Percentiles rank a stretch among this genome's conserved stretches.
These are phyloP conservation scores for Drosophila navojoa DNA, from an alignment of 1,140 invertebrate genomes.

Conservation along the genomic window DNA sequence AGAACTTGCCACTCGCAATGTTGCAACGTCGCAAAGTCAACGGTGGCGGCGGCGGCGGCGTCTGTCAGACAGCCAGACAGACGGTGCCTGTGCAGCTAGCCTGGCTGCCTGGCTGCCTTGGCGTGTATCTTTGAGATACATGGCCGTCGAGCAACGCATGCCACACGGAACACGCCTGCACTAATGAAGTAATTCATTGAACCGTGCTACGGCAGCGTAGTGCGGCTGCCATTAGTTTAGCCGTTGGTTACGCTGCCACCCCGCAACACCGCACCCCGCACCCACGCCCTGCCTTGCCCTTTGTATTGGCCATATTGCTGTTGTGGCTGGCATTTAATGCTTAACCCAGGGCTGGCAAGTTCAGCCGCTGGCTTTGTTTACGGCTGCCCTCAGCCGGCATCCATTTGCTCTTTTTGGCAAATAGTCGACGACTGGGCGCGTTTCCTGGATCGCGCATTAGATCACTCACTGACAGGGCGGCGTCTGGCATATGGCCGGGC, in stretches of 20 bases:
- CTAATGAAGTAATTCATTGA: slow-evolving; percentile 83
- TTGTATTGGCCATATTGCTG: slow-evolving; percentile 23
- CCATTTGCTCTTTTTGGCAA: slow-evolving; percentile 43
- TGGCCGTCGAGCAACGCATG: slow-evolving; percentile 57
- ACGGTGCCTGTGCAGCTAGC: not conserved
- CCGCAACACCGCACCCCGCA: slow-evolving; percentile 12
- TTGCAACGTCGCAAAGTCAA: slow-evolving; percentile 24
- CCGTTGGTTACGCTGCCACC: slow-evolving; percentile 51
- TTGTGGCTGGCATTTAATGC: slow-evolving; percentile 20
- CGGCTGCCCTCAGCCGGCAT: not conserved
- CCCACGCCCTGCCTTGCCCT: slow-evolving; percentile 25
- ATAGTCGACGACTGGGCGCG: slow-evolving; percentile 32
- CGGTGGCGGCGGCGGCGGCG: not conserved
- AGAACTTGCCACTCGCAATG: slow-evolving; percentile 53
- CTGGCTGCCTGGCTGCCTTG: slow-evolving; percentile 23
- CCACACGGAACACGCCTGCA: slow-evolving; percentile 72
- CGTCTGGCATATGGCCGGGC: slow-evolving; percentile 1
- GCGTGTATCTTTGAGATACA: slow-evolving; percentile 65
- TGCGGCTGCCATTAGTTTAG: slow-evolving; percentile 71
- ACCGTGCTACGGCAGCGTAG: slow-evolving; percentile 70
- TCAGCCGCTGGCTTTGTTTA: slow-evolving; percentile 17
- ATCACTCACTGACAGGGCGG: slow-evolving; percentile 63
- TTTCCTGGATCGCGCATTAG: slow-evolving; percentile 74
- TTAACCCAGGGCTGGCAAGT: slow-evolving; percentile 10
- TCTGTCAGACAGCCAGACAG: slow-evolving; percentile 32